Evolutionary conservation across 2,797 vertebrate species (phyloP).

Genomic region (Danio tinwini): DNA sequence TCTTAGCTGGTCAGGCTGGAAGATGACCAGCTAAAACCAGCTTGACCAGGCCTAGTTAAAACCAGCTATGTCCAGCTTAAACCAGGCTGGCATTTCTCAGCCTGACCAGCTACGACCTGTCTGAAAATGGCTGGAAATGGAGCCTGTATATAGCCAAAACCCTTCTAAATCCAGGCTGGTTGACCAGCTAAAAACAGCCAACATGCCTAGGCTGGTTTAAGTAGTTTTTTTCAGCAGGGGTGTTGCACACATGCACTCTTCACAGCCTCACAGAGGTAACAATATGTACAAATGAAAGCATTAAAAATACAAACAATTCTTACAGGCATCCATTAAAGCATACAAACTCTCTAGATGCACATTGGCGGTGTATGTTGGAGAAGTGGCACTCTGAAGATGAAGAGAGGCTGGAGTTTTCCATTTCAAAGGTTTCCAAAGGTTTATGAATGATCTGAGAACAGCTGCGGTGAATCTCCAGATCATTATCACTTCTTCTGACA

Average conservation of each 20-base stretch:
- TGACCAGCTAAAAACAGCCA: no score
- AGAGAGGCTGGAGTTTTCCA: not conserved
- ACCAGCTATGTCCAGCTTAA: no score
- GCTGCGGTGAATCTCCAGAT: not conserved
- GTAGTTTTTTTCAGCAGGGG: no score
- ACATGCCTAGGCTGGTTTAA: no score
- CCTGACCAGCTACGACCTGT: no score
- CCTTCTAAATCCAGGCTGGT: no score
- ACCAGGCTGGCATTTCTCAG: no score
- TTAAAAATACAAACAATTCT: slow-evolving; percentile 18
- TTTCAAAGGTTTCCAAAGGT: not conserved
- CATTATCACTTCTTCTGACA: not conserved
- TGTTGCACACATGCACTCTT: not conserved
- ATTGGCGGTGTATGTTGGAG: not conserved
- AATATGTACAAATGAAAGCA: slow-evolving; percentile 12
- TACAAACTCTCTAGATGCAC: slow-evolving; percentile 35
- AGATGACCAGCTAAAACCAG: no score
- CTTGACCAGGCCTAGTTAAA: no score
- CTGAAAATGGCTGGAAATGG: no score
- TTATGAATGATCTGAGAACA: not conserved
- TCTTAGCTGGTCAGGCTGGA: no score
- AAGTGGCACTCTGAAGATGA: slow-evolving; percentile 35
- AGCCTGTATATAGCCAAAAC: no score
- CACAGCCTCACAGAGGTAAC: slow-evolving; percentile 43
- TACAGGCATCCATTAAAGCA: slow-evolving; percentile 13